Evolutionary conservation across 2,888 invertebrate genomes (phyloP).

Genomic region (Coenonympha arcania): DNA sequence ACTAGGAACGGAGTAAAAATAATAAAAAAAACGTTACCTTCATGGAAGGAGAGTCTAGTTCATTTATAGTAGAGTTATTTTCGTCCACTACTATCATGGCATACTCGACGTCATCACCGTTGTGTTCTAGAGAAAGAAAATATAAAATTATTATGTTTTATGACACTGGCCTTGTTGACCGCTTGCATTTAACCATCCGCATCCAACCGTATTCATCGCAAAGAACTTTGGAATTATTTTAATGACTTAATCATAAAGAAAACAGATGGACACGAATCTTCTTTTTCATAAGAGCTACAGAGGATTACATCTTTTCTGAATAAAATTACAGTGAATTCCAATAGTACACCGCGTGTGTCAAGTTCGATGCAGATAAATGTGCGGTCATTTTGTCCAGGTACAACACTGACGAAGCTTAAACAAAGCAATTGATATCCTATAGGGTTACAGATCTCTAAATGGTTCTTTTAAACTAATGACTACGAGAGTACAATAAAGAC

Average conservation of each 20-base stretch:
- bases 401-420: conserved; percentile 62
- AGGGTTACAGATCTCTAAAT: background rate
- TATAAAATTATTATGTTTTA: background rate
- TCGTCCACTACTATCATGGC: conserved; percentile 93
- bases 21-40: conserved; percentile 81
- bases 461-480: background rate
- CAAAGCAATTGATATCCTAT: conserved; percentile 42
- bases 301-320: no score
- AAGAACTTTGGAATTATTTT: no score
- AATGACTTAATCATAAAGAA: no score
- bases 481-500: background rate
- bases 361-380: background rate
- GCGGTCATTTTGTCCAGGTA: conserved; percentile 22
- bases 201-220: background rate
- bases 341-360: background rate
- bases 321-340: background rate
- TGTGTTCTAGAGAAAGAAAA: conserved; percentile 55
- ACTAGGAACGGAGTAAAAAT: conserved; percentile 2
- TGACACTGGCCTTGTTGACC: background rate
- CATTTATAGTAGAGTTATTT: conserved; percentile 87
- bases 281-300: no score
- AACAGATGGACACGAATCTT: no score
- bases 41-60: conserved; percentile 87
- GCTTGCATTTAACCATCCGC: background rate
- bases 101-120: conserved; percentile 86